These are phyloP conservation scores for Phthorimaea operculella DNA, from an alignment of 1,140 invertebrate species.

Conservation along the genomic window DNA sequence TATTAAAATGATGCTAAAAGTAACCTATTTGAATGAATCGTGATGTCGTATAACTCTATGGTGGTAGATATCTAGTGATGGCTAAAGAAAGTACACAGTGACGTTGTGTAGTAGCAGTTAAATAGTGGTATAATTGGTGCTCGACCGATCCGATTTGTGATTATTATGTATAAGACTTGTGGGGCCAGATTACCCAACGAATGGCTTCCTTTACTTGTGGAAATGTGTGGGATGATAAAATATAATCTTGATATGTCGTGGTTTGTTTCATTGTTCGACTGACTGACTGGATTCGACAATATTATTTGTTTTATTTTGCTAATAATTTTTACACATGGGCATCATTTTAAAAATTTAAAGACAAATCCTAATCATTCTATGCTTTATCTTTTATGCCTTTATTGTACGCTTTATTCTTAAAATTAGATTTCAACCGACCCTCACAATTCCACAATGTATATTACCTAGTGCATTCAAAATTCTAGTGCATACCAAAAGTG, in stretches of 20 bases:
- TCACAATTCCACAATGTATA: neutral
- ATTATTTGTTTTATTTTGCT: too few species aligned
- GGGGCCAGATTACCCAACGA: neutral
- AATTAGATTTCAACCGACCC: neutral
- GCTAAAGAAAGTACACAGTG: neutral
- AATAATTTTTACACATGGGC: too few species aligned
- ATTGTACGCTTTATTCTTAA: too few species aligned
- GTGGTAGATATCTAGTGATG: too few species aligned
- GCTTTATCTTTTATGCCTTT: too few species aligned
- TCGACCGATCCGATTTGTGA: constrained; percentile 21
- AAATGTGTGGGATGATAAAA: neutral
- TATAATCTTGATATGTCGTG: neutral
- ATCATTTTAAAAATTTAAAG: too few species aligned
- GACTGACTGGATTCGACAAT: too few species aligned
- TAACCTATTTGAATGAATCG: too few species aligned
- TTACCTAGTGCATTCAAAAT: neutral
- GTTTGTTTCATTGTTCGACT: too few species aligned
- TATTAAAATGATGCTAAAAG: too few species aligned
- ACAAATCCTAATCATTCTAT: too few species aligned
- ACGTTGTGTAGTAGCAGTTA: neutral
- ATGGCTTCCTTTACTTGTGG: constrained; percentile 1
- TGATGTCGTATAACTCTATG: too few species aligned
- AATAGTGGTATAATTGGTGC: constrained; percentile 15
- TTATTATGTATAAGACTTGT: constrained; percentile 2
- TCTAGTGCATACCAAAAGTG: constrained; percentile 15